Base-by-base conservation (phyloP, 2,888 invertebrate genomes). In the Rhabditophanes sp. region DNA sequence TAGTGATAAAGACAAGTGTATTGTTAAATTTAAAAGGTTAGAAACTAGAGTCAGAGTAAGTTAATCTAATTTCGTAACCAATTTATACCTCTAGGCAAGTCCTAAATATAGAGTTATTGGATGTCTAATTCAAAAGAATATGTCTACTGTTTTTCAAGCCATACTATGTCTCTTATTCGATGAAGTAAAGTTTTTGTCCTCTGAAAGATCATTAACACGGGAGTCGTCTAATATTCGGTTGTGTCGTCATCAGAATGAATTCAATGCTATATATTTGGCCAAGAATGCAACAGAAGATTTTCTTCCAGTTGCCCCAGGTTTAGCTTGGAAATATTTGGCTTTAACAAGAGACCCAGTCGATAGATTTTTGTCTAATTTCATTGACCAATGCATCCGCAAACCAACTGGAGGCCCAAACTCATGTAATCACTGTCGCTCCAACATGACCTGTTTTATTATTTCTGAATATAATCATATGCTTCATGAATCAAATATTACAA, bases 311-410 rank as follows among this genome's bases (percentile, higher is more conserved):
- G 16, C 17, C 4, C 18, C 19, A 9, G 12, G 39, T 11, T 18
- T 21, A 2, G 41, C 37, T 17, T 52, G 46, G 48, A 39, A 40
- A 21, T 39, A 42, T 15, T 30, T 45, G 7, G 53, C 51, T 42
- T 48, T 57, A 16, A 50, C 53, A 11, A 37, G 56, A 4, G 55
- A 57, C 24, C 57, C 57, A 6, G 39, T 57, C 9, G 56, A 57
- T 25, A 37, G 57, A 32, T 57, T 57, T 33, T 28, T 57, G 14
- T 52, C 53, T 14, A 55, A 54, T n/a, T 57, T 47, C 39, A 51
- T 57, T 31, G 56, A 57, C 44, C 45, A 53, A 39, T 57, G 57
- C 31, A 52, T 57, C 24, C 37, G 55, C 55, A 56, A 33, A 8
- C 9, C 14, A 5, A n/a, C 9, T n/a, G 22, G 16, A n/a, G 33